These are phyloP conservation scores for Batillaria attramentaria DNA, from an alignment of 1,140 invertebrate genomes.

Conservation along the genomic window DNA sequence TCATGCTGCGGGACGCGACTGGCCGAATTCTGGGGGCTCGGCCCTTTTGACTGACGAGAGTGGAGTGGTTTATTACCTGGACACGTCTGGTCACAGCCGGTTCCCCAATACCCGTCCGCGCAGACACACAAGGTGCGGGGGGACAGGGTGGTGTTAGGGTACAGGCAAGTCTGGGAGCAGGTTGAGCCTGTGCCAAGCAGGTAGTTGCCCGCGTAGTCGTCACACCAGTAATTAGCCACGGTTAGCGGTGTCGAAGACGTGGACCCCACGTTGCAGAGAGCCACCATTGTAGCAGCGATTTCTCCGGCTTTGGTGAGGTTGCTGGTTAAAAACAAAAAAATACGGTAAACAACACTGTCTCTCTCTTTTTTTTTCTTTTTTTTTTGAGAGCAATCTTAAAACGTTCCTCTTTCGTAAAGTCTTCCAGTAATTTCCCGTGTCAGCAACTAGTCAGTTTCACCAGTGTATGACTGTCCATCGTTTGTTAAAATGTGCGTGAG, in stretches of 20 bases:
- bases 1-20: no score
- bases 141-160: conserved; percentile 15
- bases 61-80: background rate
- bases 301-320: conserved; percentile 16
- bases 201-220: conserved; percentile 19
- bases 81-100: background rate
- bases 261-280: conserved; percentile 1
- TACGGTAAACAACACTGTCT: background rate
- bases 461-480: no score
- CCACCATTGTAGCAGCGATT: background rate
- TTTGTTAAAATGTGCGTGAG: no score
- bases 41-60: no score
- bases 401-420: no score
- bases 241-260: background rate
- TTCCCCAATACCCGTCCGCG: conserved; percentile 12
- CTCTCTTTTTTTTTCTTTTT: no score
- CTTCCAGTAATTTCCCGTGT: no score
- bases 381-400: no score
- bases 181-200: background rate
- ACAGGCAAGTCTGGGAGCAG: background rate
- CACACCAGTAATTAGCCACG: conserved; percentile 11
- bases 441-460: no score
- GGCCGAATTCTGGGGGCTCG: no score
- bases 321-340: background rate
- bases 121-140: conserved; percentile 6